Evolutionary conservation across 2,888 invertebrate genomes (phyloP).

Genomic region (Hydraecia micacea): DNA sequence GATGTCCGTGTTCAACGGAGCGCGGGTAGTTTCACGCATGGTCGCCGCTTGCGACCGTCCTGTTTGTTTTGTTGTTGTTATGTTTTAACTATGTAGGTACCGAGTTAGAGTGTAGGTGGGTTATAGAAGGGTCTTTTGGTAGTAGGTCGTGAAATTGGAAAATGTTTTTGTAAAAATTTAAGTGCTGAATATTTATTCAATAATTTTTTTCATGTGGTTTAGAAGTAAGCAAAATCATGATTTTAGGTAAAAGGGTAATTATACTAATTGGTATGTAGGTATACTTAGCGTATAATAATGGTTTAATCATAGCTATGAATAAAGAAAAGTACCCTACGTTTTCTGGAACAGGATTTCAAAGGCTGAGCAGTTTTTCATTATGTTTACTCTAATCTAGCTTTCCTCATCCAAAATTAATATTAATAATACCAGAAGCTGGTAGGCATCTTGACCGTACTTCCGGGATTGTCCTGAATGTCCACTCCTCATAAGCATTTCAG

Average conservation of each 20-base stretch:
- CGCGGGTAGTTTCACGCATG: constrained; percentile 77
- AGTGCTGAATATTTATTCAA: not conserved
- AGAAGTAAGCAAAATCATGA: not conserved
- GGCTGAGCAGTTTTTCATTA: not conserved
- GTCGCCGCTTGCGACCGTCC: constrained; percentile 65
- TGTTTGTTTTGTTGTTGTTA: constrained; percentile 68
- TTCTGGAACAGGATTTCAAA: not conserved
- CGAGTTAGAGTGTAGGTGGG: constrained; percentile 1
- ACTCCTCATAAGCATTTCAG: too few relatives aligned
- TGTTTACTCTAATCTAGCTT: not conserved
- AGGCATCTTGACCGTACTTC: too few relatives aligned
- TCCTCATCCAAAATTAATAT: not conserved
- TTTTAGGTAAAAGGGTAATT: not conserved
- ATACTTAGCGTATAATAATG: not conserved
- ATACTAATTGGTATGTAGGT: too few relatives aligned
- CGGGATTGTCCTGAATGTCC: too few relatives aligned
- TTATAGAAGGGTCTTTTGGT: constrained; percentile 3
- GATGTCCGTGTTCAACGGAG: constrained; percentile 77
- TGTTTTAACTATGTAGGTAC: constrained; percentile 57
- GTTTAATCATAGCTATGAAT: not conserved
- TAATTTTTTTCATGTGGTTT: not conserved
- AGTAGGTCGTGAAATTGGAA: not conserved
- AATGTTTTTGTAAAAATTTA: not conserved
- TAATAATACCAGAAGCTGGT: not conserved
- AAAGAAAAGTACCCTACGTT: not conserved